These are phyloP conservation scores for Tenthredo distinguenda DNA, from an alignment of 2,888 invertebrate species.

Conservation along the genomic window DNA sequence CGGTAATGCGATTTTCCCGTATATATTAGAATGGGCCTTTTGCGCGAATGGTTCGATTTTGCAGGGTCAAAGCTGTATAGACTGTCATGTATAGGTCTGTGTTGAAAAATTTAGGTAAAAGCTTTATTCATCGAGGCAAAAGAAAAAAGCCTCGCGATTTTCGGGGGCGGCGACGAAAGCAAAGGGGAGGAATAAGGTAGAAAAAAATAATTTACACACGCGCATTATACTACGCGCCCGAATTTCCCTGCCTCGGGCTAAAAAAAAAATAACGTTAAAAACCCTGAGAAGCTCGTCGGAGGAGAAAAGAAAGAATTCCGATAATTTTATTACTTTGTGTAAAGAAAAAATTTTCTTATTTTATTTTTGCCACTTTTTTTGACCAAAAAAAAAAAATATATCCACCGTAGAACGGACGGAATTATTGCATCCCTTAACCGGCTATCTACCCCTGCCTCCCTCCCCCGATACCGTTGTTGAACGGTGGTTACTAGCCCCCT, in stretches of 20 bases:
- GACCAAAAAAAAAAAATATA: not conserved
- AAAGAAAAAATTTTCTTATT: no score
- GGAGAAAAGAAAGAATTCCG: no score
- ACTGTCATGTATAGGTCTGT: not conserved
- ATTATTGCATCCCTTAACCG: no score
- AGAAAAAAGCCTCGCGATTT: not conserved
- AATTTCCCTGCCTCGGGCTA: no score
- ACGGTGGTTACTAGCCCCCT: not conserved
- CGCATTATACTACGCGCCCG: no score
- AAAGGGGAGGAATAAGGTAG: not conserved
- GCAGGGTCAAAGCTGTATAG: not conserved
- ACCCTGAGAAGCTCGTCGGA: no score
- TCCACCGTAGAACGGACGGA: no score
- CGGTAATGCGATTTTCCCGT: not conserved
- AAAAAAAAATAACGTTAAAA: no score
- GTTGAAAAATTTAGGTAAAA: conserved; percentile 29
- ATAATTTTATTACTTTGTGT: no score
- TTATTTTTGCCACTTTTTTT: no score
- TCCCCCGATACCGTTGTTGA: not conserved
- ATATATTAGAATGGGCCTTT: not conserved
- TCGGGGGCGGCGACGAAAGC: not conserved
- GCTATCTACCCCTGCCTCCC: no score
- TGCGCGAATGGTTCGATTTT: not conserved
- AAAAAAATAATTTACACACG: not conserved
- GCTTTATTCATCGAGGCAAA: not conserved